Evolutionary conservation across 2,888 invertebrate species (phyloP), one percentile per base, ranked within the genome.

Genomic region (Saturnia pavonia): DNA sequence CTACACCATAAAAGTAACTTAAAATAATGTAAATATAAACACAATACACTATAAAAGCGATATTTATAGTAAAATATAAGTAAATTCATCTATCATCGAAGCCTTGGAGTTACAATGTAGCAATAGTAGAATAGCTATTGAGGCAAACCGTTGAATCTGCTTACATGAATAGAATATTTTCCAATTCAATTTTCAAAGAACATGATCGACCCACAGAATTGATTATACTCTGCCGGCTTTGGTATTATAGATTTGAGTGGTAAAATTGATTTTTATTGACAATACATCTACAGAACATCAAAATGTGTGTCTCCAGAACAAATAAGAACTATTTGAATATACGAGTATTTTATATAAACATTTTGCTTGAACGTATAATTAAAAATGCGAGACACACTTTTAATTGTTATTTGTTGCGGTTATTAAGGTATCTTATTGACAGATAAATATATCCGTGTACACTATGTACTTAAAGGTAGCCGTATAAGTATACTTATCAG

Each of bases 281-380:
- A 65, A 51, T 65, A 65, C 69, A 63, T 69, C 60, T 14, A 1
- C 63, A 63, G 63, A 63, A 19, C 51, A 43, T 68, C 68, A 51
- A 68, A 68, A 51, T n/a, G 34, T 51, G 27, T 48, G 68, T 27
- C 51, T 68, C 34, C 34, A 11, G 68, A 16, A 34, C n/a, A 68
- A 68, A 68, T 68, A 51, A 27, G 68, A 45, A 34, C 27, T 68
- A 68, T 68, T 68, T 68, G 34, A 51, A 68, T 68, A 68, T 48
- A 19, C 48, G 2, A 9, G 34, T 34, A 34, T 34, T 34, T 34
- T 34, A 34, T 6, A 34, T 34, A 34, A 22, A 67, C 48, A 67
- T 43, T 67, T 22, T 42, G 67, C 9, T 48, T 16, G 6, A 48
- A 48, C 14, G 14, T 48, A 48, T 34, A 16, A 16, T 11, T 14